phyloP scores from a whole-genome alignment of 2,113 vertebrate species.

The Tachuris rubrigastra region DNA sequence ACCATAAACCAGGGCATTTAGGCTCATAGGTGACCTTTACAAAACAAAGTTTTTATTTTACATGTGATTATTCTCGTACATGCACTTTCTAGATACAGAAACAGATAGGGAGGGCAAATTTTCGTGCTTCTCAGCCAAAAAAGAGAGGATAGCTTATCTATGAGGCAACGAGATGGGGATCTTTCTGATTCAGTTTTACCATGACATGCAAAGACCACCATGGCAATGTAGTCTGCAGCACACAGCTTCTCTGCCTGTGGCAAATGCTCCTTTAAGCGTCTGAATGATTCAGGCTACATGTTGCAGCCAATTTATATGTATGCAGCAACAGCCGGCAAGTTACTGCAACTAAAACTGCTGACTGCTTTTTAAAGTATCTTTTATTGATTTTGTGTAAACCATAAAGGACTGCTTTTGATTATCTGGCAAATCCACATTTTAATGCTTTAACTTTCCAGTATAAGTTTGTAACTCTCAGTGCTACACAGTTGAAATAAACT shows the following conservation, averaged over 20 bases:
- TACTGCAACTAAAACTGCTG: conserved; percentile 37
- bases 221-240: background rate
- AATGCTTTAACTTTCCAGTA: background rate
- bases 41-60: background rate
- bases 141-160: background rate
- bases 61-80: background rate
- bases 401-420: conserved; percentile 28
- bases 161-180: background rate
- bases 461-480: background rate
- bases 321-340: background rate
- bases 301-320: background rate
- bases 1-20: background rate
- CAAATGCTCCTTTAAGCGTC: background rate
- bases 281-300: background rate
- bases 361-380: conserved; percentile 33
- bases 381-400: conserved; percentile 38
- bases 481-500: background rate
- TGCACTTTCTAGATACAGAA: background rate
- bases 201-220: background rate
- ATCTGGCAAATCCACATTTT: conserved; percentile 13
- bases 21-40: background rate
- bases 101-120: background rate
- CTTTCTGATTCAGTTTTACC: background rate
- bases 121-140: background rate
- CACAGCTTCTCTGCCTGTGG: background rate